Percentiles rank a stretch among this genome's conserved stretches.
phyloP scores from a whole-genome alignment of 2,888 invertebrate genomes.

The Scaptomyza tumidula region DNA sequence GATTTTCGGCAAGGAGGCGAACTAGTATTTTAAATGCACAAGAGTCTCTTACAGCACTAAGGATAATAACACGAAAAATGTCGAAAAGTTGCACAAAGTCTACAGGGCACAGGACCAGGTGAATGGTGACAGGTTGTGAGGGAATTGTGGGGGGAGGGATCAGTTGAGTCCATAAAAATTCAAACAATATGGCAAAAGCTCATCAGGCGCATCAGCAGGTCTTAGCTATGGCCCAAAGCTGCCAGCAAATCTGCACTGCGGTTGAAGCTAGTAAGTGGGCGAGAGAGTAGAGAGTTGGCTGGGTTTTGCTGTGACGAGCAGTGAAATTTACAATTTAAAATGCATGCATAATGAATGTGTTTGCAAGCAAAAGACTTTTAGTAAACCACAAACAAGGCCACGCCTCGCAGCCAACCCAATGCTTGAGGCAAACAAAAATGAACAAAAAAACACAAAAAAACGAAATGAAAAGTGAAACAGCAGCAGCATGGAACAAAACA shows the following conservation, averaged over 20 bases:
- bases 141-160: conserved; percentile 2
- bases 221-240: conserved; percentile 61
- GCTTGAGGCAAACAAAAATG: conserved; percentile 20
- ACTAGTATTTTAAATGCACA: conserved; percentile 14
- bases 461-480: conserved; percentile 1
- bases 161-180: conserved; percentile 62
- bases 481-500: conserved; percentile 5
- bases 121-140: neutral
- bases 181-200: conserved; percentile 73
- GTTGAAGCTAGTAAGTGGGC: neutral
- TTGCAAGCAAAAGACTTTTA: conserved; percentile 69
- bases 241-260: conserved; percentile 54
- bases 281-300: neutral
- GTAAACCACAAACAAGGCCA: conserved; percentile 50
- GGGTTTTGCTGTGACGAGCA: conserved; percentile 34
- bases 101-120: conserved; percentile 9
- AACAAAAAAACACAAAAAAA: neutral
- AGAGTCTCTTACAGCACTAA: conserved; percentile 7
- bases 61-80: conserved; percentile 54
- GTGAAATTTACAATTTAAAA: conserved; percentile 76
- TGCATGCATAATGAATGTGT: conserved; percentile 76
- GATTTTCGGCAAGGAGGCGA: neutral
- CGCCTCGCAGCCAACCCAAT: conserved; percentile 32
- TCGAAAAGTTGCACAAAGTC: conserved; percentile 38
- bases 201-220: conserved; percentile 71